These are phyloP conservation scores for Aricia artaxerxes DNA, from an alignment of 2,888 invertebrate genomes.

Conservation along the genomic window DNA sequence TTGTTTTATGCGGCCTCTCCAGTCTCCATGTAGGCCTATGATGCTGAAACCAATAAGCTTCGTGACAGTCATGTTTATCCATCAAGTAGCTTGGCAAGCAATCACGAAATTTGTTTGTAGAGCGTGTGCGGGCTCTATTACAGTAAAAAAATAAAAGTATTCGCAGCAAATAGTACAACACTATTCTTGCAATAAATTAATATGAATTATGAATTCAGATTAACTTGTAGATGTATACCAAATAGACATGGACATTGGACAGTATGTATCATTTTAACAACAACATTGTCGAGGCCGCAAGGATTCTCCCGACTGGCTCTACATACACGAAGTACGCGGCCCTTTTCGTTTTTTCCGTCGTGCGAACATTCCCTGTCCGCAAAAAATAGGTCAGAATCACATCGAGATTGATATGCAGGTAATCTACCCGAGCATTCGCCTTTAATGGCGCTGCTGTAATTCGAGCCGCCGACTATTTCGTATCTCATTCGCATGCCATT, in stretches of 20 bases:
- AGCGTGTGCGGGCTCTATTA: background rate
- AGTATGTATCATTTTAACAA: background rate
- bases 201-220: background rate
- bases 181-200: background rate
- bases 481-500: slow-evolving; percentile 43
- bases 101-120: too few species aligned
- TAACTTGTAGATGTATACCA: background rate
- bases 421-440: slow-evolving; percentile 16
- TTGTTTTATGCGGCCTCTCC: too few species aligned
- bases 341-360: background rate
- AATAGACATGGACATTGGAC: background rate
- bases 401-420: slow-evolving; percentile 17
- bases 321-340: background rate
- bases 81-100: too few species aligned
- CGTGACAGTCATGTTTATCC: too few species aligned
- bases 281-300: background rate
- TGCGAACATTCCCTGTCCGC: background rate
- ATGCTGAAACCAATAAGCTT: too few species aligned
- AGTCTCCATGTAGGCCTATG: too few species aligned
- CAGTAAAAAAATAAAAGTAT: background rate
- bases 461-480: slow-evolving; percentile 30
- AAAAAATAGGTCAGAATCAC: slow-evolving; percentile 29
- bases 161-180: background rate
- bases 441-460: slow-evolving; percentile 8
- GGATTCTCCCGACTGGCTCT: background rate